Percentiles rank a stretch among this genome's conserved stretches.
phyloP scores from a whole-genome alignment of 2,113 vertebrate genomes.

The Australoheros scitulus region DNA sequence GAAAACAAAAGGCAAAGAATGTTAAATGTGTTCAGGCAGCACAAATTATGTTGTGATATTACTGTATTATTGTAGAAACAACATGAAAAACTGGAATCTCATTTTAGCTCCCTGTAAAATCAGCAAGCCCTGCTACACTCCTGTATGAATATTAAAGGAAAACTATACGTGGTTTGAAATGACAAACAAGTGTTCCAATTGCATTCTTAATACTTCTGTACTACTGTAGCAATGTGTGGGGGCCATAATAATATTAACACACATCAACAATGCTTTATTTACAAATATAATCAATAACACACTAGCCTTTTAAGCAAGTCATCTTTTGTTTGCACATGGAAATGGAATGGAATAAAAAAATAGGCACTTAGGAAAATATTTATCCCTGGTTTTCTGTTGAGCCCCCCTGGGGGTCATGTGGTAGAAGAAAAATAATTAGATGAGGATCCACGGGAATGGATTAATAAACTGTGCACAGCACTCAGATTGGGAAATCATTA shows the following conservation, averaged over 20 bases:
- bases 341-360: not conserved
- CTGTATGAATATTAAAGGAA: not conserved
- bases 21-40: not conserved
- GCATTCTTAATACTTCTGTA: slow-evolving; percentile 8
- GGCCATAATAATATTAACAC: not conserved
- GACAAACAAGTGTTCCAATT: not conserved
- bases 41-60: not conserved
- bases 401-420: not conserved
- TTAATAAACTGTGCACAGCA: not conserved
- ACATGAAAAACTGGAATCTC: not conserved
- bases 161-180: not conserved
- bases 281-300: slow-evolving; percentile 1
- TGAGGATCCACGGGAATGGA: not conserved
- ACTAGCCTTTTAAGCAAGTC: not conserved
- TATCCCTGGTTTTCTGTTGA: not conserved
- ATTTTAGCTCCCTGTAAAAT: not conserved
- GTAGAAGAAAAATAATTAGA: slow-evolving; percentile 15
- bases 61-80: not conserved
- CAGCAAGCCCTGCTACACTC: not conserved
- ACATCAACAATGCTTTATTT: not conserved
- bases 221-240: not conserved
- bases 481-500: not conserved
- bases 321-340: not conserved
- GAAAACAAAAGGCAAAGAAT: not conserved
- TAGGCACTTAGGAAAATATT: slow-evolving; percentile 9